Evolutionary conservation across 2,113 vertebrate species (phyloP).

Genomic region (Nesoenas mayeri): DNA sequence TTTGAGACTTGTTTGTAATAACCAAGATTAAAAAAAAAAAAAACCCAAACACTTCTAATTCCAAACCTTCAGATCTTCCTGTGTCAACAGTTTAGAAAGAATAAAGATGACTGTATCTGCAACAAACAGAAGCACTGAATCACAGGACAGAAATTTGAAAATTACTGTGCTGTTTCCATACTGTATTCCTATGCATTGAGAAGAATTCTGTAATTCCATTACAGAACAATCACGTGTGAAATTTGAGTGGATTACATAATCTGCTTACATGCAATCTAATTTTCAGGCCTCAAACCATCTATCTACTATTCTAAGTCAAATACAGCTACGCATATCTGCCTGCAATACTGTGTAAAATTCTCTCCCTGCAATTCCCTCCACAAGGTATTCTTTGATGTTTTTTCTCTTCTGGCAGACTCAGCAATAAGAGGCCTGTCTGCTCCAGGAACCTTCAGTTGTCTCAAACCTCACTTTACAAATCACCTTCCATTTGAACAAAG

Average conservation of each 20-base stretch:
- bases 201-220: neutral
- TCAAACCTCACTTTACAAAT: neutral
- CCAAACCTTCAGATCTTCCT: neutral
- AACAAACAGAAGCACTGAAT: neutral
- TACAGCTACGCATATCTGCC: neutral
- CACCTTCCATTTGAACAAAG: neutral
- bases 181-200: neutral
- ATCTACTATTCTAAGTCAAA: neutral
- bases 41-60: neutral
- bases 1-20: neutral
- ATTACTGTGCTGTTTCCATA: neutral
- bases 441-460: neutral
- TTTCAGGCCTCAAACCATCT: neutral
- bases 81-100: neutral
- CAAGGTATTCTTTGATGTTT: neutral
- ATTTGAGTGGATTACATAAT: neutral
- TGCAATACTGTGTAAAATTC: neutral
- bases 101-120: neutral
- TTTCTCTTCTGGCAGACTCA: neutral
- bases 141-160: neutral
- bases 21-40: neutral
- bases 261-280: neutral
- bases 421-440: neutral
- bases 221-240: neutral
- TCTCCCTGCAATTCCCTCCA: neutral